Base-by-base conservation (phyloP, 2,113 vertebrate species). In the Melanostigma gelatinosum region DNA sequence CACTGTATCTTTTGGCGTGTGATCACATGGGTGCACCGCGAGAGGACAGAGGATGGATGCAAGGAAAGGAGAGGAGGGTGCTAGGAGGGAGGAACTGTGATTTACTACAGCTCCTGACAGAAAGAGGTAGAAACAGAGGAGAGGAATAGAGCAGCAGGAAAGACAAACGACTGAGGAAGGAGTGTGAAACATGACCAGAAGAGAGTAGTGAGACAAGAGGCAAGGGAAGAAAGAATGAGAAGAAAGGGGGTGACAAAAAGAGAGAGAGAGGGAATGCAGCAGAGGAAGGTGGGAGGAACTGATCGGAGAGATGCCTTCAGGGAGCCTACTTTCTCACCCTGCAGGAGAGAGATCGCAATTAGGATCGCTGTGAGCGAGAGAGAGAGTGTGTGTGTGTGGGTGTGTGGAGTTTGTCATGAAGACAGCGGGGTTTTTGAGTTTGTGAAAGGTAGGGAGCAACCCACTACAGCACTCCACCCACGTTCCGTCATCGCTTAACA, bases 311-410 rank as follows among this genome's bases (percentile, higher is more conserved):
- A 88, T 85, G 86, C 80, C 90, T 87, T 89, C 79, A 84, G 86
- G 85, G 82, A 77, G 83, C 67, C 75, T 85, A 86, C 90, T 89
- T 91, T 86, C 81, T 87, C 87, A 80, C 89, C 85, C 88, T 73
- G 89, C 84, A 77, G 87, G 88, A 80, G 72, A 82, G 80, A 90
- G 84, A 82, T 80, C 54, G 83, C 89, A 93, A 93, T 93, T 89
- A 93, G 85, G 77, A 76, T 78, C 42, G 22, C 72, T 60, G 12
- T 85, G 82, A 70, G 83, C 64, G 24, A 24, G 24, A 24, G 24
- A 24, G 24, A 24, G 75, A 69, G 40, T 38, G 63, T 65, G 77
- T 69, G 36, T 40, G 34, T 60, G 8, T 36, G 58, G 6, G 44
- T 36, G 40, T 63, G 55, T 32, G 44, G 6, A 2, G 58, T 15